A percentile compares a stretch with the other conserved stretches of the same genome.
phyloP scores from a whole-genome alignment of 2,888 invertebrate species.

The Toxonevra muliebris region DNA sequence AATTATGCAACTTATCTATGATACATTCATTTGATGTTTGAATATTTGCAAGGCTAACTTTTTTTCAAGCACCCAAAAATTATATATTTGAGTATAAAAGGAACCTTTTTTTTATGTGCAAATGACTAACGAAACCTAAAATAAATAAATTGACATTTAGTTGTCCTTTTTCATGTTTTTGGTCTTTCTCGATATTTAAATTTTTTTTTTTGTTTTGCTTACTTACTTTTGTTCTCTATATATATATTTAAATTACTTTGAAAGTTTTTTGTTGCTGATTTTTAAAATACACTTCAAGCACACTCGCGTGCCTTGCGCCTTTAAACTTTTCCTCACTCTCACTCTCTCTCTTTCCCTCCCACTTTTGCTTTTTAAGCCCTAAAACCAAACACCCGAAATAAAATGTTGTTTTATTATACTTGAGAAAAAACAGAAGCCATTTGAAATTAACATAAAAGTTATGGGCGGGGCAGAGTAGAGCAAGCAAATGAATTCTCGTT shows the following conservation, averaged over 20 bases:
- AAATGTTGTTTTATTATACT: not conserved
- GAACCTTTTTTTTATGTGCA: too few relatives aligned
- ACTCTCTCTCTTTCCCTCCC: too few relatives aligned
- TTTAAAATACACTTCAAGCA: too few relatives aligned
- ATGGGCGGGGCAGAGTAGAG: not conserved
- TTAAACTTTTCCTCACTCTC: too few relatives aligned
- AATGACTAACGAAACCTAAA: slow-evolving; percentile 53
- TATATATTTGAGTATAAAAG: too few relatives aligned
- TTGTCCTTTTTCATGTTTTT: slow-evolving; percentile 46
- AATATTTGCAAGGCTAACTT: too few relatives aligned
- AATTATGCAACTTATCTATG: too few relatives aligned
- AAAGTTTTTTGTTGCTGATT: slow-evolving; percentile 25
- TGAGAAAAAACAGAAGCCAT: not conserved
- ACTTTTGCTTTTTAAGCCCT: too few relatives aligned
- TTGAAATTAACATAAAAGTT: slow-evolving; percentile 31
- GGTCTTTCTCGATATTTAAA: not conserved
- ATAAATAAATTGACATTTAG: slow-evolving; percentile 55
- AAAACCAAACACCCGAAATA: not conserved
- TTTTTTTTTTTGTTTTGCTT: slow-evolving; percentile 5
- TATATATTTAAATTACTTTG: slow-evolving; percentile 17
- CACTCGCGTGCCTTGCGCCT: too few relatives aligned
- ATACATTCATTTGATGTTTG: too few relatives aligned
- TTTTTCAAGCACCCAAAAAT: too few relatives aligned
- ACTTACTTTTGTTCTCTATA: not conserved
- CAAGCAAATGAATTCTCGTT: not conserved